Percentiles rank a stretch among this genome's conserved stretches.
phyloP scores from a whole-genome alignment of 2,888 invertebrate species.

The Tipula vernalis region DNA sequence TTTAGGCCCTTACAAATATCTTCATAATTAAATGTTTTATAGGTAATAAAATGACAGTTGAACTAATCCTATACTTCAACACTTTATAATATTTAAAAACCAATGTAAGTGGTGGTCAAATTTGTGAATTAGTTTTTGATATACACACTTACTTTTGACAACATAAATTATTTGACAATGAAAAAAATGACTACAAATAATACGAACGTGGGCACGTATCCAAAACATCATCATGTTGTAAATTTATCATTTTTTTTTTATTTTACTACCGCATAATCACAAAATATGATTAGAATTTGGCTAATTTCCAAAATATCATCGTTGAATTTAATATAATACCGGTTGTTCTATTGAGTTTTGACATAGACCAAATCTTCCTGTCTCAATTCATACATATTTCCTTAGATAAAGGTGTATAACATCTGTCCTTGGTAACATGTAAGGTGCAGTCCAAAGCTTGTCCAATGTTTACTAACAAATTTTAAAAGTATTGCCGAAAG shows the following conservation, averaged over 20 bases:
- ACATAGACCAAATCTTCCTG: neutral
- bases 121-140: neutral
- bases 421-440: no score
- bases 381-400: no score
- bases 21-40: neutral
- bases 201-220: neutral
- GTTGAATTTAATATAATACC: neutral
- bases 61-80: neutral
- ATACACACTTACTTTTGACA: neutral
- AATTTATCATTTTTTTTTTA: neutral
- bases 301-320: neutral
- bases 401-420: neutral
- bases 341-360: neutral
- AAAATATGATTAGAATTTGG: neutral
- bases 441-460: no score
- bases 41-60: neutral
- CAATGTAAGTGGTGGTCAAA: neutral
- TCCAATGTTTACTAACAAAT: neutral
- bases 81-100: neutral
- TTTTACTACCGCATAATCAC: neutral
- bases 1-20: no score
- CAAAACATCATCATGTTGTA: neutral
- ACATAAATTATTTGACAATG: neutral
- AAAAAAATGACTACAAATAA: neutral
- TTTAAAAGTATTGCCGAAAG: neutral